Base-by-base conservation (phyloP, 2,797 vertebrate species). In the Mionectes olivaceus region DNA sequence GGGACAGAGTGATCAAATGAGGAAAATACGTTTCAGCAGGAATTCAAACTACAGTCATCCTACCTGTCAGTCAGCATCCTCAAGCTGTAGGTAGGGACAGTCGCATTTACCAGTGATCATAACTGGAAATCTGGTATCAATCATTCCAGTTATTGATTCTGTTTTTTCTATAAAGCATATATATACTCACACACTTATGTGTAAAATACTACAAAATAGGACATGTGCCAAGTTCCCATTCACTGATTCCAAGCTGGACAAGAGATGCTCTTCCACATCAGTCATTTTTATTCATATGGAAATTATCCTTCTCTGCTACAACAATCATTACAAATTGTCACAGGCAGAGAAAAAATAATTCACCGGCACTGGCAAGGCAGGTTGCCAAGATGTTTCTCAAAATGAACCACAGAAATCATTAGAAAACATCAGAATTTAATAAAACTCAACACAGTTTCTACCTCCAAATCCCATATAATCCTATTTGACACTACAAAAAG, bases 391-490 rank as follows among this genome's bases (percentile, higher is more conserved):
- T n/a, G 23, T 33, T 75, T 83, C 83, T 69, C 63, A 88, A 85
- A 91, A 75, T 15, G 11, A 95, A 84, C 39, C 4, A 35, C 21
- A 44, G 44, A 90, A 94, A 47, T 49, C 7, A 78, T 23, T 47
- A 63, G n/a, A 82, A 85, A 91, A 60, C 11, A 69, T 37, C 8
- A 55, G 18, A 87, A 81, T 78, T 87, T 44, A 87, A 64, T 56
- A 94, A 60, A 69, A 32, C 5, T 47, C 65, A 59, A 74, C 6
- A 53, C 4, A 69, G 55, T 41, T 87, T 82, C 55, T 63, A 13
- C 25, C 91, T 92, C 68, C 16, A 93, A 84, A 78, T 41, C 61
- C 93, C 79, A 89, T 16, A 23, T 23, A 84, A 74, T 80, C 50
- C 73, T 74, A 35, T 81, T 64, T 89, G 46, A 90, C 28, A 33